Evolutionary conservation across 2,113 vertebrate genomes (phyloP).

Genomic region (Crotophaga sulcirostris): DNA sequence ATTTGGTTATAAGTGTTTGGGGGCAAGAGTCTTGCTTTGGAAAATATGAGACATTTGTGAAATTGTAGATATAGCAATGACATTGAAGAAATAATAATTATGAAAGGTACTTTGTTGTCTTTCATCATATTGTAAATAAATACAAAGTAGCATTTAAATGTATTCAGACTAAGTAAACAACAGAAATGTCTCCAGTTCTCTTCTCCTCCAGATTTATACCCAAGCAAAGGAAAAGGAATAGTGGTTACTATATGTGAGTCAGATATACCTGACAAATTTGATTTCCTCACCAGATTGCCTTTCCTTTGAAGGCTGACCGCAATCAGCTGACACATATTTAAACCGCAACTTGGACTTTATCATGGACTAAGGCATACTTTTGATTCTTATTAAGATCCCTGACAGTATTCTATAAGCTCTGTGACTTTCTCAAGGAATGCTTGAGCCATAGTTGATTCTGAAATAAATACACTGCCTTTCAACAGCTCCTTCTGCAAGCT

Average conservation of each 20-base stretch:
- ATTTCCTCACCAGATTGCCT: background rate
- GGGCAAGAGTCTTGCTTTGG: background rate
- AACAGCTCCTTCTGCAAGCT: background rate
- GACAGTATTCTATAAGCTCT: background rate
- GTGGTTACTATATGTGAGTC: background rate
- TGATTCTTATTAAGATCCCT: background rate
- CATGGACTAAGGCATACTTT: background rate
- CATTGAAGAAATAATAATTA: background rate
- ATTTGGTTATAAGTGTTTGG: background rate
- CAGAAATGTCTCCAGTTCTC: background rate
- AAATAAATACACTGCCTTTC: background rate
- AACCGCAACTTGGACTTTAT: background rate
- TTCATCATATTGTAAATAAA: background rate
- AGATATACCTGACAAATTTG: background rate
- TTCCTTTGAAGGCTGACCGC: background rate
- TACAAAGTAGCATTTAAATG: background rate
- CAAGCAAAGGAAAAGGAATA: background rate
- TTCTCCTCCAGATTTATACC: background rate
- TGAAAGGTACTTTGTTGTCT: background rate
- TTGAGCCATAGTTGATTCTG: background rate
- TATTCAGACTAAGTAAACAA: background rate
- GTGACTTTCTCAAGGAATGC: background rate
- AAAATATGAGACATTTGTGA: background rate
- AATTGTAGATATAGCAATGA: background rate
- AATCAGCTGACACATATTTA: background rate